A percentile compares a stretch with the other conserved stretches of the same genome.
Evolutionary conservation across 2,888 invertebrate species (phyloP).

Genomic region (Tenodera sinensis): DNA sequence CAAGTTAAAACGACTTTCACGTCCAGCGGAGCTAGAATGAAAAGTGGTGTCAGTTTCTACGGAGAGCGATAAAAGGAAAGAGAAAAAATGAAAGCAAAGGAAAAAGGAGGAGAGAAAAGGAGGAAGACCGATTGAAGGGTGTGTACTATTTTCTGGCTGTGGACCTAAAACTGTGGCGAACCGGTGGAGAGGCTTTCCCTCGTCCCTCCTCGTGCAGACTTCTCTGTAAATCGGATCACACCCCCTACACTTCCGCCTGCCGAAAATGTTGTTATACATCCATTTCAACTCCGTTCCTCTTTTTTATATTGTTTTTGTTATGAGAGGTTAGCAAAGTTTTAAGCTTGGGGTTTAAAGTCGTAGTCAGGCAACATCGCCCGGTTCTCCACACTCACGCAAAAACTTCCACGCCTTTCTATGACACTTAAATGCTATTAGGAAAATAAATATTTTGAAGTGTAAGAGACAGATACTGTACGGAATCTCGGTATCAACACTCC

Average conservation of each 20-base stretch:
- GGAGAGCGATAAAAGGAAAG: background rate
- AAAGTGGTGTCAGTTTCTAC: constrained; percentile 22
- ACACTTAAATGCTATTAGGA: background rate
- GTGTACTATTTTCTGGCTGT: background rate
- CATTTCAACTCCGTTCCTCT: background rate
- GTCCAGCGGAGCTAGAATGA: constrained; percentile 22
- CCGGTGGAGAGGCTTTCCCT: background rate
- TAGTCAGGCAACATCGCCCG: too few relatives aligned
- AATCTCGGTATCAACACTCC: too few relatives aligned
- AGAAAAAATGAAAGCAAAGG: background rate
- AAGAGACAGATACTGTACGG: background rate
- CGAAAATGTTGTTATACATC: background rate
- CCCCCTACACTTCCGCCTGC: background rate
- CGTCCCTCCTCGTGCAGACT: background rate
- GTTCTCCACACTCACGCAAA: background rate
- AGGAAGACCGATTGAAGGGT: background rate
- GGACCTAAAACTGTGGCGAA: background rate
- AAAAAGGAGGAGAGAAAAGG: background rate
- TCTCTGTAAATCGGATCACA: background rate
- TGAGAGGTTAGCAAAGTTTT: background rate
- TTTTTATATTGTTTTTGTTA: background rate
- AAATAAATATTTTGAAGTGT: background rate
- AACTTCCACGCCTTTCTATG: too few relatives aligned
- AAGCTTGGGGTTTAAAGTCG: background rate
- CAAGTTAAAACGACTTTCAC: constrained; percentile 21